These are phyloP conservation scores for Ginglymostoma cirratum DNA, from an alignment of 2,113 vertebrate genomes.

Conservation along the genomic window DNA sequence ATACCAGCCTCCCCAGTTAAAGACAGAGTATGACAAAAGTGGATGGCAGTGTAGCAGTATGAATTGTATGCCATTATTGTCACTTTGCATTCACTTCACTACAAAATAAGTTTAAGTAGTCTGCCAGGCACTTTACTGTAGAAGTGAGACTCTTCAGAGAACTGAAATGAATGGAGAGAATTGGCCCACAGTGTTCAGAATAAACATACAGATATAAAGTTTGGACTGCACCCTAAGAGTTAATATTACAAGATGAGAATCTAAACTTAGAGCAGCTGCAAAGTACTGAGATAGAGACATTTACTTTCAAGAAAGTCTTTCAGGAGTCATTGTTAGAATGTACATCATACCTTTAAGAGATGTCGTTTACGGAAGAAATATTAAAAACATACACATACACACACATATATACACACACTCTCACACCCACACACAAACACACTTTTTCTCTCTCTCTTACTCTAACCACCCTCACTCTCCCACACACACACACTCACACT, in stretches of 20 bases:
- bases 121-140: not conserved
- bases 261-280: constrained; percentile 1
- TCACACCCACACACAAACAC: no score
- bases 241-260: constrained; percentile 26
- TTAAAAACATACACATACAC: not conserved
- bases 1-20: not conserved
- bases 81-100: not conserved
- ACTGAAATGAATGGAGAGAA: not conserved
- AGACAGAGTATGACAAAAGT: not conserved
- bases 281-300: not conserved
- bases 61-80: not conserved
- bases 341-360: constrained; percentile 11
- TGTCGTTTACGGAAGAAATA: not conserved
- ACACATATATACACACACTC: not conserved
- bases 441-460: no score
- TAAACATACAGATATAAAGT: not conserved
- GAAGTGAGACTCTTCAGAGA: not conserved
- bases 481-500: no score
- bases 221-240: not conserved
- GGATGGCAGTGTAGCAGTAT: not conserved
- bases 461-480: no score
- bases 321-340: not conserved
- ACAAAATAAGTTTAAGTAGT: not conserved
- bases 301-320: not conserved
- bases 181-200: not conserved